phyloP scores from a whole-genome alignment of 2,113 vertebrate genomes.

The Tiliqua scincoides region DNA sequence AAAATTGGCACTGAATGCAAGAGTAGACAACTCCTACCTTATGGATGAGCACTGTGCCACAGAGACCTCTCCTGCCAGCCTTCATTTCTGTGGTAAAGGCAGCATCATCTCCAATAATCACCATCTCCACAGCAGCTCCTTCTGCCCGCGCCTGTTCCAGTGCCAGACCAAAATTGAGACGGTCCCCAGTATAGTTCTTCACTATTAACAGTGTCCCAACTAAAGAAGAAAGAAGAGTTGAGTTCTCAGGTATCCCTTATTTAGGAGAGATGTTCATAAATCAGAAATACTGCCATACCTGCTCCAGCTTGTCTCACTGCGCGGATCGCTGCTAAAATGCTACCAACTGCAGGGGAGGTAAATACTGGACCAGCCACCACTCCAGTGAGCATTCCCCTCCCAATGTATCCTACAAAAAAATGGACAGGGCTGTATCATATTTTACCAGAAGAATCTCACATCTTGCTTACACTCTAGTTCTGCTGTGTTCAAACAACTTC shows the following conservation, averaged over 20 bases:
- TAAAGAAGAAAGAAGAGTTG: slow-evolving; percentile 4
- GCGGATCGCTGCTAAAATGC: slow-evolving; percentile 89
- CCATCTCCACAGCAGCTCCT: slow-evolving; percentile 82
- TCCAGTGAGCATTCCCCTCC: slow-evolving; percentile 91
- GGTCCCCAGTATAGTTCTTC: slow-evolving; percentile 97
- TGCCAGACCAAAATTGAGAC: slow-evolving; percentile 93
- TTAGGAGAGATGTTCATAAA: neutral
- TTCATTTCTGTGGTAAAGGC: slow-evolving; percentile 86
- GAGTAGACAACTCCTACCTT: slow-evolving; percentile 77
- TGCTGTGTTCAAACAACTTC: neutral
- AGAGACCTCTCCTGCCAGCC: slow-evolving; percentile 88
- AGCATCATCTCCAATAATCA: slow-evolving; percentile 90
- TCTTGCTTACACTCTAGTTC: neutral
- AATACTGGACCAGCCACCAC: slow-evolving; percentile 91
- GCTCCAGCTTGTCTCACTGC: slow-evolving; percentile 82
- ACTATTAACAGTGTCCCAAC: slow-evolving; percentile 89
- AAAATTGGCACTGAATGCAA: neutral
- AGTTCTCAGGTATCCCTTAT: neutral
- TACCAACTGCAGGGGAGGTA: slow-evolving; percentile 89
- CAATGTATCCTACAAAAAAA: slow-evolving; percentile 84
- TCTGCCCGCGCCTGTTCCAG: slow-evolving; percentile 85
- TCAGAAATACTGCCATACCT: slow-evolving; percentile 28
- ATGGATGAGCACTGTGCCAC: slow-evolving; percentile 91
- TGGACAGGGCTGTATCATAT: neutral
- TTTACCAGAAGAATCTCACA: neutral